Base-by-base conservation (phyloP, 2,888 invertebrate genomes). In the Microplitis manilae region DNA sequence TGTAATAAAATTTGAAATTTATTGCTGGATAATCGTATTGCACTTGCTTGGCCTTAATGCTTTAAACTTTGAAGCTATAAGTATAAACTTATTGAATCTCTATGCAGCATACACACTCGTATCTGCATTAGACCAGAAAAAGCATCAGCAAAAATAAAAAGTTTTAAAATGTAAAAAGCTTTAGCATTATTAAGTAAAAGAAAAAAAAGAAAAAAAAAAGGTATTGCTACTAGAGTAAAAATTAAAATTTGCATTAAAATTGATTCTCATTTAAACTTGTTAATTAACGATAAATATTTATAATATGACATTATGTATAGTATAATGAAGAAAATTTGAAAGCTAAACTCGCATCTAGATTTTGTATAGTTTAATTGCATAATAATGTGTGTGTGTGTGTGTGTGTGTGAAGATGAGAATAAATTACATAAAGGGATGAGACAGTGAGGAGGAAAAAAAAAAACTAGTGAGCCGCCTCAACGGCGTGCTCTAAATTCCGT, bases 401-500 rank as follows among this genome's bases (percentile, higher is more conserved):
- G 50, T 13, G 65, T 65, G 30, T 65, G 6, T 41, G 50, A 39
- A 20, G 64, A 73, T 73, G 50, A 65, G 17, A 73, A 65, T 62
- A 62, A 62, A 67, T 50, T 50, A 68, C 30, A n/a, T 67, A 68
- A 39, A 39, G 17, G 40, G 30, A 38, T 15, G 59, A 59, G 8
- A 20, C 9, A 67, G 15, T 30, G 13, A 17, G 59, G 5, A 73
- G 1, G 15, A 72, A 72, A 39, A 2, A 41, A 39, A 17, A 30
- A 30, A 30, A 30, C 30, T 30, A 30, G 30, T 30, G 30, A 30
- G 30, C 4, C 30, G 30, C 30, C 30, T 30, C 30, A 30, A 30
- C 30, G 30, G 30, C 79, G 75, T 77, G 79, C 77, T 80, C 81
- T 71, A 79, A 79, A 82, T 82, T 80, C 80, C 79, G 79, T 81